A percentile compares a stretch with the other conserved stretches of the same genome.
Evolutionary conservation across 2,888 invertebrate genomes (phyloP).

Genomic region (Flexamia atlantica): DNA sequence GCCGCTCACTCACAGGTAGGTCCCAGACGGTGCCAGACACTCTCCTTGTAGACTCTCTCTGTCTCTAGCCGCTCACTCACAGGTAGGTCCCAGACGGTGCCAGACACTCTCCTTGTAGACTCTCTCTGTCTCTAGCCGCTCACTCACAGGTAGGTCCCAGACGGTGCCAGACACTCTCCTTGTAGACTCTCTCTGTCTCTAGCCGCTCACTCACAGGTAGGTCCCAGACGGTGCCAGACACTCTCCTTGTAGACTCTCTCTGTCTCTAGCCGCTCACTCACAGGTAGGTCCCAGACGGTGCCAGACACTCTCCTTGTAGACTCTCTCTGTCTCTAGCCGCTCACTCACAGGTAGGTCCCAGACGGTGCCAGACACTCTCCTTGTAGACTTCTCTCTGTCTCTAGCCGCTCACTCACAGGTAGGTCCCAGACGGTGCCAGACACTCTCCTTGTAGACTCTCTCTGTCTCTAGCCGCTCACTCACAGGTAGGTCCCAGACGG

Average conservation of each 20-base stretch:
- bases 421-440: background rate
- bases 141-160: constrained; percentile 33
- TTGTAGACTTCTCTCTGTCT: too few species aligned
- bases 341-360: constrained; percentile 32
- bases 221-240: background rate
- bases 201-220: background rate
- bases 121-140: background rate
- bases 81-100: constrained; percentile 7
- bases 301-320: background rate
- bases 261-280: background rate
- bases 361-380: constrained; percentile 39
- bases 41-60: background rate
- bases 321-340: background rate
- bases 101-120: background rate
- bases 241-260: background rate
- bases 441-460: background rate
- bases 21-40: background rate
- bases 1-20: background rate
- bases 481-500: constrained; percentile 1
- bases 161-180: constrained; percentile 41
- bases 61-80: background rate
- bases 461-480: background rate
- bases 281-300: constrained; percentile 4
- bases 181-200: too few species aligned
- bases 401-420: background rate